Base-by-base conservation (phyloP, 1,140 invertebrate species). In the Sarcophaga peregrina region DNA sequence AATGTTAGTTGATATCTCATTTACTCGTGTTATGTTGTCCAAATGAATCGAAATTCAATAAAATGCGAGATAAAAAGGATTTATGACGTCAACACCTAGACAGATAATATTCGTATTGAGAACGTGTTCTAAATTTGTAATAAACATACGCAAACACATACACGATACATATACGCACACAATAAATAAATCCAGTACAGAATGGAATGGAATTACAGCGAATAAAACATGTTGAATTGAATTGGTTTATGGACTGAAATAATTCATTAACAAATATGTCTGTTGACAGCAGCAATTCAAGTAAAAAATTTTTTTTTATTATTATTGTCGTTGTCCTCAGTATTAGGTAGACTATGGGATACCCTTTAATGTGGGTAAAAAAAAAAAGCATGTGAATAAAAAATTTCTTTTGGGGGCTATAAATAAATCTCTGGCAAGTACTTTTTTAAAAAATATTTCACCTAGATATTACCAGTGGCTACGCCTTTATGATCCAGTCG, bases 1-100 rank as follows among this genome's bases (percentile, higher is more conserved):
- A 25, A 68, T 68, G 9, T 25, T 68, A 20, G 17, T 58, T 58
- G 15, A 15, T 68, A 20, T 68, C 13, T 8, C 20, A n/a, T 68
- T 20, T 68, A 20, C 9, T 37, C 25, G 25, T 17, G 62, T 20
- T 20, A 68, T 68, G 17, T 37, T 37, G 25, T 37, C 25, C 25
- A 68, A 52, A 20, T 68, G 62, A 68, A 58, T 58, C n/a, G 13
- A n/a, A n/a, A 15, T 58, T 15, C 54, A n/a, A n/a, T 58, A 58
- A 58, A 68, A 68, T 25, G 54, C n/a, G 25, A 37, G 62, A 68
- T 68, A 68, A 68, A 68, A 68, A 68, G 62, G 62, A 68, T 68
- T 68, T 68, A 68, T 68, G 62, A 68, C 62, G 62, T 68, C 62
- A 68, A 68, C 62, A 68, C 5, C 5, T 37, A 37, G 4, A 37